Evolutionary conservation across 2,888 invertebrate species (phyloP).

Genomic region (Coelinius sp.): DNA sequence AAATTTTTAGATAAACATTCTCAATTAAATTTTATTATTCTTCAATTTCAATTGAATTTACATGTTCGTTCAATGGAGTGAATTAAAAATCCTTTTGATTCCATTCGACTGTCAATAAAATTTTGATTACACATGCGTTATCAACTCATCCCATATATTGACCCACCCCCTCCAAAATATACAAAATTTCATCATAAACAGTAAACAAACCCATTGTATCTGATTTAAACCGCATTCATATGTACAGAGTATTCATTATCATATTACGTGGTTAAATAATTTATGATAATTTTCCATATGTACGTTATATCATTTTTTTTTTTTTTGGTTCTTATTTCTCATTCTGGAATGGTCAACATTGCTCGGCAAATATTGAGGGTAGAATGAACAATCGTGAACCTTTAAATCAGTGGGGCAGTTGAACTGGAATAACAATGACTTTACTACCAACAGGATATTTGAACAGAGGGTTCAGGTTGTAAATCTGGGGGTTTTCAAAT

Average conservation of each 20-base stretch:
- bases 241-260: neutral
- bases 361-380: neutral
- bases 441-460: neutral
- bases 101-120: neutral
- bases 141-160: neutral
- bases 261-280: neutral
- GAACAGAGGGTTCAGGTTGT: neutral
- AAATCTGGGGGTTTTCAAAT: neutral
- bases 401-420: neutral
- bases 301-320: neutral
- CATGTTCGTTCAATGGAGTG: neutral
- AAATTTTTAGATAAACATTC: too few relatives aligned
- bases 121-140: neutral
- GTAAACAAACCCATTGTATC: neutral
- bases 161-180: neutral
- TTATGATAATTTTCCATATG: neutral
- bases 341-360: neutral
- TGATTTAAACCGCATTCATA: neutral
- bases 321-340: too few relatives aligned
- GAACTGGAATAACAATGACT: constrained; percentile 2
- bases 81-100: neutral
- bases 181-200: neutral
- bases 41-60: neutral
- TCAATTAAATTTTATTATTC: neutral
- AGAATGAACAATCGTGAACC: neutral